Conservation (phyloP, 92 coral and sea anemone species). For the Porites cylindrica region DNA sequence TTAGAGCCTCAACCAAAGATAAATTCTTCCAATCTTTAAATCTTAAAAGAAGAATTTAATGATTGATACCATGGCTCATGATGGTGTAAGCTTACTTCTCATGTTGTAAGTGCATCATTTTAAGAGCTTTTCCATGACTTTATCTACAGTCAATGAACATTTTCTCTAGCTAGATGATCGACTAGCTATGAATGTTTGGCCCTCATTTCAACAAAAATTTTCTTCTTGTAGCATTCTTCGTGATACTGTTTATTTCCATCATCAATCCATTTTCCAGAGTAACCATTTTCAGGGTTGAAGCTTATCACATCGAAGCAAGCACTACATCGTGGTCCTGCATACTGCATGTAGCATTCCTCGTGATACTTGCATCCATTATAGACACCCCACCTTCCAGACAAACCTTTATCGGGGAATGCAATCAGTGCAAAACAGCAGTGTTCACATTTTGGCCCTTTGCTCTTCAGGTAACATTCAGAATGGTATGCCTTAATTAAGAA, state of each 20-base stretch:
- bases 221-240: conserved; percentile 91
- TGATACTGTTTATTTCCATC: conserved; percentile 84
- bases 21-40: too few relatives aligned
- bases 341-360: conserved; percentile 92
- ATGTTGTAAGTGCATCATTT: too few relatives aligned
- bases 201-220: conserved; percentile 79
- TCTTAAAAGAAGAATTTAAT: too few relatives aligned
- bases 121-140: background rate
- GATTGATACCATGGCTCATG: background rate
- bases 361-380: conserved; percentile 88
- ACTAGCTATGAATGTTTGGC: conserved; percentile 75
- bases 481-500: conserved; percentile 76
- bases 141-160: background rate
- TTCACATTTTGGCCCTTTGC: conserved; percentile 96
- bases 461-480: conserved; percentile 92
- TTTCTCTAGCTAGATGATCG: background rate
- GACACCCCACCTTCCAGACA: conserved; percentile 95
- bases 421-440: conserved; percentile 97
- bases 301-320: conserved; percentile 95
- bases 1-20: too few relatives aligned
- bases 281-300: conserved; percentile 84
- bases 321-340: conserved; percentile 97
- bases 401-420: conserved; percentile 83
- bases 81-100: background rate
- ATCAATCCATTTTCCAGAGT: conserved; percentile 85